A percentile compares a stretch with the other conserved stretches of the same genome.
These are phyloP conservation scores for Sinelater perroti DNA, from an alignment of 2,888 invertebrate species.

Conservation along the genomic window DNA sequence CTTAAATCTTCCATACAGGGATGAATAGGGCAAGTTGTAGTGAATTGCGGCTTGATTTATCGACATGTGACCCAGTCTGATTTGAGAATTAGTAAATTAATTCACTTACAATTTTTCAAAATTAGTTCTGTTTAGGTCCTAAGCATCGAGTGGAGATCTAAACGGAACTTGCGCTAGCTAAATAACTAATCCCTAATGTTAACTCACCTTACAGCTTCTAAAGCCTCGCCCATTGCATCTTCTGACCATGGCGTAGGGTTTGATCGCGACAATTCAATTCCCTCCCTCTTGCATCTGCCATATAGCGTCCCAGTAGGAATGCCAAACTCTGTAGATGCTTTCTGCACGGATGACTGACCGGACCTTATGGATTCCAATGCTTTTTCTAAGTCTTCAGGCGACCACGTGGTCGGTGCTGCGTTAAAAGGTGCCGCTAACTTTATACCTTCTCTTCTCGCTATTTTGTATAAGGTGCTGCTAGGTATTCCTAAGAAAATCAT, in stretches of 20 bases:
- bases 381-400: slow-evolving; percentile 82
- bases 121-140: too few relatives aligned
- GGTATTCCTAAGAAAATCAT: slow-evolving; percentile 76
- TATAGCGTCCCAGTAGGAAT: slow-evolving; percentile 90
- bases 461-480: slow-evolving; percentile 90
- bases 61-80: slow-evolving; percentile 88
- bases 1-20: slow-evolving; percentile 88
- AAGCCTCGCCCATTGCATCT: slow-evolving; percentile 89
- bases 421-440: slow-evolving; percentile 89
- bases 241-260: slow-evolving; percentile 96
- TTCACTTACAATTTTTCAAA: too few relatives aligned
- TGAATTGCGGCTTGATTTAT: slow-evolving; percentile 94
- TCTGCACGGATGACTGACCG: slow-evolving; percentile 84
- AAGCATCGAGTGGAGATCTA: too few relatives aligned
- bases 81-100: too few relatives aligned
- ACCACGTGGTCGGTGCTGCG: slow-evolving; percentile 89
- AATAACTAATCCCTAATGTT: not conserved
- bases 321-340: slow-evolving; percentile 85
- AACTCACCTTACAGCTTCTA: slow-evolving; percentile 83
- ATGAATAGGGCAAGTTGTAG: slow-evolving; percentile 89
- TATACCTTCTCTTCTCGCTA: slow-evolving; percentile 89
- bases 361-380: slow-evolving; percentile 84
- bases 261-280: slow-evolving; percentile 86
- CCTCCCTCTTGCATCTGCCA: slow-evolving; percentile 88
- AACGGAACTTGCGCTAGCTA: not conserved